These are phyloP conservation scores for Paraescarpia echinospica DNA, from an alignment of 1,140 invertebrate genomes.

Conservation along the genomic window DNA sequence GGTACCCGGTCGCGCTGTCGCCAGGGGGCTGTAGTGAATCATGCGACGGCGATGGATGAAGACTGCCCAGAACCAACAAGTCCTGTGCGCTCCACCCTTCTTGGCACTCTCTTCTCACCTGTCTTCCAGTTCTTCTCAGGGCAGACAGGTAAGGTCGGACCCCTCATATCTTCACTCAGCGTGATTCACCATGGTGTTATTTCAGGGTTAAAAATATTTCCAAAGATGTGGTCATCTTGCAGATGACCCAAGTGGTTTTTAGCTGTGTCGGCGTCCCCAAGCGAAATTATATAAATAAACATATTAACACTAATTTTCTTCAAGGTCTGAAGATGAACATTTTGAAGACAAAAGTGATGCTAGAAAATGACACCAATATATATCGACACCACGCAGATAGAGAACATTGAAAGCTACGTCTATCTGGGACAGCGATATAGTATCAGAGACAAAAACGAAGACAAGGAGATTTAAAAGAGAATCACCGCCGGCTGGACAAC, in stretches of 20 bases:
- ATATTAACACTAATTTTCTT: no score
- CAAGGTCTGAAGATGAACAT: no score
- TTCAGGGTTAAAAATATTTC: background rate
- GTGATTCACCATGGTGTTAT: background rate
- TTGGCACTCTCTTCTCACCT: conserved; percentile 27
- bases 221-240: background rate
- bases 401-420: no score
- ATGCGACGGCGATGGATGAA: background rate
- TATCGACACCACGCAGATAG: no score
- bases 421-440: no score
- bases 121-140: conserved; percentile 28
- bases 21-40: background rate
- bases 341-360: no score
- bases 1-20: background rate
- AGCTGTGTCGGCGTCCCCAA: no score
- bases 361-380: no score
- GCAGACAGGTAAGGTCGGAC: conserved; percentile 1
- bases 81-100: conserved; percentile 19
- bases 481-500: no score
- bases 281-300: no score
- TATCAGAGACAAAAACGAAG: no score
- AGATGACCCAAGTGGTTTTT: background rate
- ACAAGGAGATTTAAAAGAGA: no score
- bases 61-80: conserved; percentile 2
- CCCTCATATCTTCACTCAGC: background rate